Conservation (phyloP, 2,888 invertebrate species). For the Nymphalis urticae region DNA sequence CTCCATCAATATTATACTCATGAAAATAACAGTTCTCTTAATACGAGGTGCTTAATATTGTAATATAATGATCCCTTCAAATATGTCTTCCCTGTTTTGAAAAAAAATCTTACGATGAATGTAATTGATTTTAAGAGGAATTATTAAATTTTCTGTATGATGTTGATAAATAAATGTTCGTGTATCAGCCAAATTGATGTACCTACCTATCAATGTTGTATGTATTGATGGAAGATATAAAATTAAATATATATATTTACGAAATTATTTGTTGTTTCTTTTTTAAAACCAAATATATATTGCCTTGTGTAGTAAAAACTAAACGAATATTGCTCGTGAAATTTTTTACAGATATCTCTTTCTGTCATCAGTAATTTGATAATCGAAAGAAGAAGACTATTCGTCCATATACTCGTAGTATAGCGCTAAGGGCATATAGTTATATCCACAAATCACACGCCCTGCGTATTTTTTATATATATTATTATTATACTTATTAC, state of each 20-base stretch:
- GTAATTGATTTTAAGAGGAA: conserved; percentile 32
- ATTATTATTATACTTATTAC: no score
- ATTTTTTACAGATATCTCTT: neutral
- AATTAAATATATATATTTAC: conserved; percentile 83
- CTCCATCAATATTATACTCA: conserved; percentile 80
- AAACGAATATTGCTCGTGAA: no score
- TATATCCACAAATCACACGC: no score
- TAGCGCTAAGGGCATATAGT: no score
- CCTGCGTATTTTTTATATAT: no score
- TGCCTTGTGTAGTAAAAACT: no score
- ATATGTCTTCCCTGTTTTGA: conserved; percentile 68
- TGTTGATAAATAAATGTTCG: conserved; percentile 39
- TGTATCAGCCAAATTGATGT: conserved; percentile 63
- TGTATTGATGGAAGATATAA: conserved; percentile 83
- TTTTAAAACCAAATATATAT: neutral
- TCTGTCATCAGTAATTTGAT: neutral
- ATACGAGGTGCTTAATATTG: conserved; percentile 49
- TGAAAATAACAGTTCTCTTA: conserved; percentile 44
- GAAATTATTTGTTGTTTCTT: conserved; percentile 66
- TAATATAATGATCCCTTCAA: conserved; percentile 60
- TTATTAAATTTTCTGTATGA: conserved; percentile 39
- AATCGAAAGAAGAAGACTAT: no score
- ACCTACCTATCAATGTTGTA: conserved; percentile 74
- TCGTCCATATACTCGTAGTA: no score
- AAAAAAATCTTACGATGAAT: conserved; percentile 15